Evolutionary conservation across 2,113 vertebrate species (phyloP).

Genomic region (Ptychochromis oligacanthus): DNA sequence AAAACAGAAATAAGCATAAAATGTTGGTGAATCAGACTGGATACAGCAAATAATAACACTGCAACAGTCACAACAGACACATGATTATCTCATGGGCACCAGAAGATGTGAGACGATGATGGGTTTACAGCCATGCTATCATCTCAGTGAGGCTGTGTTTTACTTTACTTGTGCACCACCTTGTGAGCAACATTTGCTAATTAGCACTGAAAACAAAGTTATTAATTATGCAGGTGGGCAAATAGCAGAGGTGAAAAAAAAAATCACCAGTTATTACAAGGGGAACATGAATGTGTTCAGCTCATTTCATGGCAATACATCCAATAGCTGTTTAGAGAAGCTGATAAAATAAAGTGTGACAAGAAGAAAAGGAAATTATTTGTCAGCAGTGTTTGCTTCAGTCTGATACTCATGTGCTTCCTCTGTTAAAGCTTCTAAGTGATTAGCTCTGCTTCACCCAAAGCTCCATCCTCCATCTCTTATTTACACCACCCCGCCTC

Average conservation of each 20-base stretch:
- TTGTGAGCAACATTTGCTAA: too few relatives aligned
- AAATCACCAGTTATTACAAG: not conserved
- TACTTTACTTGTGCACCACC: too few relatives aligned
- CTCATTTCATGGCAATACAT: not conserved
- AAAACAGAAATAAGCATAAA: not conserved
- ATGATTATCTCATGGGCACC: not conserved
- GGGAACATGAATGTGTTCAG: not conserved
- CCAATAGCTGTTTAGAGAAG: not conserved
- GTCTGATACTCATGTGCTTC: constrained; percentile 62
- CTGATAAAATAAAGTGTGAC: not conserved
- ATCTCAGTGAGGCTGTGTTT: too few relatives aligned
- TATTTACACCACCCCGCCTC: constrained; percentile 51
- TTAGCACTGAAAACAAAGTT: not conserved
- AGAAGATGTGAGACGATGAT: too few relatives aligned
- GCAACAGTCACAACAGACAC: too few relatives aligned
- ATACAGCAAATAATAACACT: too few relatives aligned
- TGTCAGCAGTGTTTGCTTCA: not conserved
- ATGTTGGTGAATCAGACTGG: not conserved
- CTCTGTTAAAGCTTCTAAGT: constrained; percentile 71
- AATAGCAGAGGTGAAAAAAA: not conserved
- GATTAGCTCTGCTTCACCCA: too few relatives aligned
- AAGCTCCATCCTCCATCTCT: constrained; percentile 32
- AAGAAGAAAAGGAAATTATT: not conserved
- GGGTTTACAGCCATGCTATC: too few relatives aligned
- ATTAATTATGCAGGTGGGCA: not conserved